phyloP scores from a whole-genome alignment of 64 coral and sea anemone genomes.

The Porites lutea region DNA sequence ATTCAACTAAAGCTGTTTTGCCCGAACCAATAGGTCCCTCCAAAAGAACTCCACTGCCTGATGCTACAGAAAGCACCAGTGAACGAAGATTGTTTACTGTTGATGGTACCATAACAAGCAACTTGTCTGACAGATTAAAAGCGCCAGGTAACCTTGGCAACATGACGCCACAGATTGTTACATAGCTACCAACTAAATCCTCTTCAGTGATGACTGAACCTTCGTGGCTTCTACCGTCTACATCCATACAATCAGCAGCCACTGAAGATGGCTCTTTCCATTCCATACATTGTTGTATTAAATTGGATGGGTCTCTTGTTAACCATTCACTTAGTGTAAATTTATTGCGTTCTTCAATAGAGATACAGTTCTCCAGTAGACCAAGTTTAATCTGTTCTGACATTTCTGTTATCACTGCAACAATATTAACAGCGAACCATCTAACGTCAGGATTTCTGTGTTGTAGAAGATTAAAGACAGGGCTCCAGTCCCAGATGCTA shows the following conservation, averaged over 20 bases:
- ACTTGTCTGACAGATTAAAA: background rate
- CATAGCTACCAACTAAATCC: slow-evolving; percentile 79
- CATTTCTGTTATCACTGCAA: slow-evolving; percentile 82
- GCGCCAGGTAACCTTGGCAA: slow-evolving; percentile 65
- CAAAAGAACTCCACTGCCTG: slow-evolving; percentile 82
- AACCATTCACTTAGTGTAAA: slow-evolving; percentile 22
- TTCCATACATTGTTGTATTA: background rate
- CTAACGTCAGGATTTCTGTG: slow-evolving; percentile 41
- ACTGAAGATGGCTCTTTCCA: background rate
- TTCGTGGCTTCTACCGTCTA: background rate
- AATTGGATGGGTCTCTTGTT: background rate
- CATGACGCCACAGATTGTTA: slow-evolving; percentile 66
- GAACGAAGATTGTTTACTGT: slow-evolving; percentile 78
- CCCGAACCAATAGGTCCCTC: slow-evolving; percentile 92
- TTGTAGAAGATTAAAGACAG: slow-evolving; percentile 63
- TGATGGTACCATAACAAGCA: slow-evolving; percentile 84
- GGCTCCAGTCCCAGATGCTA: slow-evolving; percentile 65
- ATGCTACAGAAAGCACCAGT: slow-evolving; percentile 78
- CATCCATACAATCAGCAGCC: slow-evolving; percentile 21
- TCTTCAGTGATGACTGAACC: slow-evolving; percentile 67
- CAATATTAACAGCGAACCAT: slow-evolving; percentile 72
- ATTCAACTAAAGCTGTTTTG: slow-evolving; percentile 92
- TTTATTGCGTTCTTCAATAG: slow-evolving; percentile 56
- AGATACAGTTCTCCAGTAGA: slow-evolving; percentile 63
- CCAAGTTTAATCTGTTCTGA: slow-evolving; percentile 63